phyloP scores from a whole-genome alignment of 2,888 invertebrate species.

The Apamea epomidion region DNA sequence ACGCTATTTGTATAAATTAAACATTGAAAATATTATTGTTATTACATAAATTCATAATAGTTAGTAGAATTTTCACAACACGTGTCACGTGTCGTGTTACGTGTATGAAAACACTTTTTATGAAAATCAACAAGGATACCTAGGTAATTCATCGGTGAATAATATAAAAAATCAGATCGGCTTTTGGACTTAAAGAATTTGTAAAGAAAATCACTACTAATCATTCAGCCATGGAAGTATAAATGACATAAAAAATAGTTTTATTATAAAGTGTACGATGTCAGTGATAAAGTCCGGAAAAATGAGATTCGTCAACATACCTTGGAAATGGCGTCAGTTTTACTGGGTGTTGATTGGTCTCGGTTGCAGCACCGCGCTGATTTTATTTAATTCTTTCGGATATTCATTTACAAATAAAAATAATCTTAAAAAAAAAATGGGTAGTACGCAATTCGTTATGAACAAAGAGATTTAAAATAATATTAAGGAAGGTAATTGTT shows the following conservation, averaged over 20 bases:
- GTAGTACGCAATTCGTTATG: not conserved
- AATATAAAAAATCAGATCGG: not conserved
- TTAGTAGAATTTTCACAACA: too few relatives aligned
- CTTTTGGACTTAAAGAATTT: not conserved
- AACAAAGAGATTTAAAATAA: not conserved
- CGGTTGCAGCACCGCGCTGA: not conserved
- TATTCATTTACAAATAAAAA: not conserved
- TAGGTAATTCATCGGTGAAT: not conserved
- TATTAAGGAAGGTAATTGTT: not conserved
- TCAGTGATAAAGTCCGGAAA: not conserved
- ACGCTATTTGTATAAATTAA: too few relatives aligned
- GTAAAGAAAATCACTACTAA: not conserved
- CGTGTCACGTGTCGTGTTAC: too few relatives aligned
- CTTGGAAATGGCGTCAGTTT: not conserved
- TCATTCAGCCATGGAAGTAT: not conserved
- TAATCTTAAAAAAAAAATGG: not conserved
- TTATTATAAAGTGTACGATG: too few relatives aligned
- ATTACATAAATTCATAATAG: too few relatives aligned
- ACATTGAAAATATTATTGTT: too few relatives aligned
- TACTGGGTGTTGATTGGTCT: constrained; percentile 1
- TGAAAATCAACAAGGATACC: not conserved
- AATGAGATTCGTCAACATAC: not conserved
- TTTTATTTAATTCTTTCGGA: not conserved
- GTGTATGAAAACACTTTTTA: too few relatives aligned
- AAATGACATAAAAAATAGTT: too few relatives aligned